Evolutionary conservation across 2,113 vertebrate species (phyloP).

Genomic region (Takifugu flavidus): DNA sequence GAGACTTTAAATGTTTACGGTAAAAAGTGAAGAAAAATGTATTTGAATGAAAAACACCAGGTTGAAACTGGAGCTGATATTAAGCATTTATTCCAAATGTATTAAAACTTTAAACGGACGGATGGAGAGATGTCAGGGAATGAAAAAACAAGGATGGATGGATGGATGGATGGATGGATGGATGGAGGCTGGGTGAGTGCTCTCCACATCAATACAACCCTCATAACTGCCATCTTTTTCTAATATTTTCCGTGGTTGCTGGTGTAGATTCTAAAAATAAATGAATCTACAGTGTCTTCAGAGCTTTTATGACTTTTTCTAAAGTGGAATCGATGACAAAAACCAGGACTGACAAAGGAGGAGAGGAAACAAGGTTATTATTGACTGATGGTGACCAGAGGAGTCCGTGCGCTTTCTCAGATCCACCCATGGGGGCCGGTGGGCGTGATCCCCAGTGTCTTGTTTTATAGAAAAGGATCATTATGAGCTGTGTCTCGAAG

Average conservation of each 20-base stretch:
- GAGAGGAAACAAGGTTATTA: slow-evolving; percentile 23
- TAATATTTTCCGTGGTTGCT: neutral
- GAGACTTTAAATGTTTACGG: slow-evolving; percentile 57
- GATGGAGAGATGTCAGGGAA: too few species aligned
- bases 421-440: neutral
- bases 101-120: too few species aligned
- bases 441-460: slow-evolving; percentile 36
- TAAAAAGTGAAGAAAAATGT: slow-evolving; percentile 2
- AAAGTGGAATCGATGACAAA: neutral
- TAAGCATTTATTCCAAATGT: too few species aligned
- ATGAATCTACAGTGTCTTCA: too few species aligned
- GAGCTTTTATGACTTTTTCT: too few species aligned
- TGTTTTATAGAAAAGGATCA: slow-evolving; percentile 42
- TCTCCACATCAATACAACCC: too few species aligned
- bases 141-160: too few species aligned
- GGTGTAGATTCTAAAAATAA: too few species aligned
- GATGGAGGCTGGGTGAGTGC: too few species aligned
- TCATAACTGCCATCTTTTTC: neutral
- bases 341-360: slow-evolving; percentile 7
- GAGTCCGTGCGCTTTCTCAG: slow-evolving; percentile 27
- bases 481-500: slow-evolving; percentile 52
- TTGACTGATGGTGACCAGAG: slow-evolving; percentile 39
- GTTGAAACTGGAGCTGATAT: too few species aligned
- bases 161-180: too few species aligned
- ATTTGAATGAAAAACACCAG: neutral